These are phyloP conservation scores for Drosophila quadrilineata DNA, from an alignment of 1,140 invertebrate genomes.

Conservation along the genomic window DNA sequence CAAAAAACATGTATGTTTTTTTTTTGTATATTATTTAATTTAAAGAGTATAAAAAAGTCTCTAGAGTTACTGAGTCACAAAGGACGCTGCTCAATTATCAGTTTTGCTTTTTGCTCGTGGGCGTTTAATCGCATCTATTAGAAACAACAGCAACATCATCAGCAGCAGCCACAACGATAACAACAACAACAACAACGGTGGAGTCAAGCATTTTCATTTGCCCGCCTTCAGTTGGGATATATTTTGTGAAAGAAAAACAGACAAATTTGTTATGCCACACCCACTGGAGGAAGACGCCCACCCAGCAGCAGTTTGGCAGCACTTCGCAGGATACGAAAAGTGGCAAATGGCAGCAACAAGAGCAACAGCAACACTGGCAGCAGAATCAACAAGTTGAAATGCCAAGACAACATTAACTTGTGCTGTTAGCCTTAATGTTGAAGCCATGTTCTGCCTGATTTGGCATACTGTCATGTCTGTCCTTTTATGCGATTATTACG, in stretches of 20 bases:
- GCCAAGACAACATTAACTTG: conserved; percentile 17
- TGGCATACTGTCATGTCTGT: neutral
- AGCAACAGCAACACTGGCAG: conserved; percentile 36
- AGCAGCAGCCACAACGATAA: no score
- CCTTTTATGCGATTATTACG: conserved; percentile 19
- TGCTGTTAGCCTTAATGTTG: conserved; percentile 7
- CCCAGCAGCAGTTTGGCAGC: neutral
- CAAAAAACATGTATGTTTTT: no score
- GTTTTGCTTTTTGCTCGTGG: conserved; percentile 43
- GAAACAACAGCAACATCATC: conserved; percentile 41
- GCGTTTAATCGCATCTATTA: conserved; percentile 78
- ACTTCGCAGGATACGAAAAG: neutral
- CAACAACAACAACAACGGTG: no score
- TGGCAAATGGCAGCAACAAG: conserved; percentile 23
- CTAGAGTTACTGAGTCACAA: neutral
- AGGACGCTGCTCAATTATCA: conserved; percentile 27
- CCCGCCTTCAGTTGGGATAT: conserved; percentile 35
- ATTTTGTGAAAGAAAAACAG: conserved; percentile 16
- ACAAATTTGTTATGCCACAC: conserved; percentile 21
- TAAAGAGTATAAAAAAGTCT: conserved; percentile 1
- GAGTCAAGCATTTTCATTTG: conserved; percentile 38
- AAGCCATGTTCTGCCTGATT: conserved; percentile 19
- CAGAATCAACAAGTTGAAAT: conserved; percentile 46
- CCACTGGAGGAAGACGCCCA: neutral
- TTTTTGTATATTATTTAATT: neutral